phyloP scores from a whole-genome alignment of 2,797 vertebrate species.

The Rhyacichthys aspro region DNA sequence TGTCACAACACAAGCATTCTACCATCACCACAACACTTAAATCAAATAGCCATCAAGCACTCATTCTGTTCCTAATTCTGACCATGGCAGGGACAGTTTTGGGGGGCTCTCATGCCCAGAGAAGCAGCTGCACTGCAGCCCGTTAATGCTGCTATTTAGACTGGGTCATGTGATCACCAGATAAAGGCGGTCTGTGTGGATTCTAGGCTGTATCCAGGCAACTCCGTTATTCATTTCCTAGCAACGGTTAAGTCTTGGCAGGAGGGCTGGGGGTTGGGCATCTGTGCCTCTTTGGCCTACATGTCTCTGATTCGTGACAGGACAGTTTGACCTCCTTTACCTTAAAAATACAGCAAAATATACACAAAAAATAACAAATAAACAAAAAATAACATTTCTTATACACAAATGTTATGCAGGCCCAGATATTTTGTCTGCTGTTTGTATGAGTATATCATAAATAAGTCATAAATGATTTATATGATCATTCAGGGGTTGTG shows the following conservation, averaged over 20 bases:
- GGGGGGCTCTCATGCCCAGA: constrained; percentile 30
- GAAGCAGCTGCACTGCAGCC: constrained; percentile 60
- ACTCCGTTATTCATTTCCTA: constrained; percentile 75
- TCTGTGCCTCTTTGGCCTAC: constrained; percentile 51
- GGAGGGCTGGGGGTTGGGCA: constrained; percentile 63
- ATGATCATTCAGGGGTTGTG: too few relatives aligned
- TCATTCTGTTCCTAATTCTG: too few relatives aligned
- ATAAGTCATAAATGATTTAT: too few relatives aligned
- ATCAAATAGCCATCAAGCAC: too few relatives aligned
- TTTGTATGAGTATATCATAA: too few relatives aligned
- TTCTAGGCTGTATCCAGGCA: constrained; percentile 73
- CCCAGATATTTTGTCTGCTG: too few relatives aligned
- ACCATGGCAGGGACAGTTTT: too few relatives aligned
- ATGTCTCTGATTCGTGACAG: constrained; percentile 40
- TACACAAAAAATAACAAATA: too few relatives aligned
- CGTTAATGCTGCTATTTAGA: constrained; percentile 69
- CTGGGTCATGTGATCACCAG: constrained; percentile 67
- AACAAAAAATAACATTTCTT: too few relatives aligned
- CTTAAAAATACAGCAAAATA: background rate
- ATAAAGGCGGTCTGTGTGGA: constrained; percentile 72
- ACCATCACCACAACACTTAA: too few relatives aligned
- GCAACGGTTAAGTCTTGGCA: constrained; percentile 66
- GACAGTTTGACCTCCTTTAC: constrained; percentile 48
- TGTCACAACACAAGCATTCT: too few relatives aligned
- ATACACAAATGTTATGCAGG: too few relatives aligned